phyloP scores from a whole-genome alignment of 30 jellyfish, hydroid and myxozoan genomes.

The Hydractinia symbiolongicarpus region DNA sequence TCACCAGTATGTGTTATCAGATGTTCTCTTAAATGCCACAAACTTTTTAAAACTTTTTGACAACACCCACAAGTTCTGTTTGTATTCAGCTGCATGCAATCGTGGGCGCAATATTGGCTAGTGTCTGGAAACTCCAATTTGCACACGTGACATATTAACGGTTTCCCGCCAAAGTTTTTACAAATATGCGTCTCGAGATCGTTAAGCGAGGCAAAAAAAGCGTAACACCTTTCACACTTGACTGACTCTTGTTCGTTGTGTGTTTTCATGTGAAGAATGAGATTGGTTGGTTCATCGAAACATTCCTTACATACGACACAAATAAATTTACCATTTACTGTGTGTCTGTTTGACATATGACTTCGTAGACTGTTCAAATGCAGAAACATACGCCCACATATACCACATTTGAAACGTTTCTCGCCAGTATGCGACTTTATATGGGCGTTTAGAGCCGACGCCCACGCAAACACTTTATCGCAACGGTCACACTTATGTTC shows the following conservation, averaged over 20 bases:
- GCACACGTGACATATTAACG: conserved; percentile 3
- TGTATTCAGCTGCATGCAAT: neutral
- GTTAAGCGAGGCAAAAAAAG: conserved; percentile 12
- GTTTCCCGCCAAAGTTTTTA: conserved; percentile 18
- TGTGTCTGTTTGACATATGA: conserved; percentile 16
- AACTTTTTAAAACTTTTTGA: conserved; percentile 11
- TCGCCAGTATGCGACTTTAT: conserved; percentile 22
- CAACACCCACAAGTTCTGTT: conserved; percentile 20
- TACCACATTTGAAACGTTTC: conserved; percentile 27
- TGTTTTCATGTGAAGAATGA: conserved; percentile 20
- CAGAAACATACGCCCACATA: conserved; percentile 20
- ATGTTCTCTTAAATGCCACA: conserved; percentile 24
- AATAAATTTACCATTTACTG: conserved; percentile 16
- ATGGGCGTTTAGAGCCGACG: conserved; percentile 11
- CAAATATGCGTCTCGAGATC: conserved; percentile 20
- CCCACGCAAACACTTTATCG: conserved; percentile 25
- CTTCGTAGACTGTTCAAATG: conserved; percentile 14
- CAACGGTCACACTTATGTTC: conserved; percentile 18
- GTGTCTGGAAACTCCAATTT: conserved; percentile 10
- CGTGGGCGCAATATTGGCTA: conserved; percentile 6
- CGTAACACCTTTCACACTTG: conserved; percentile 8
- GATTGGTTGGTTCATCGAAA: conserved; percentile 7
- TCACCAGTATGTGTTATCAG: conserved; percentile 29
- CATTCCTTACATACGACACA: conserved; percentile 17
- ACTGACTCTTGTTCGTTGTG: conserved; percentile 26